Percentiles rank a stretch among this genome's conserved stretches.
These are phyloP conservation scores for Barypeithes pellucidus DNA, from an alignment of 2,888 invertebrate species.

Conservation along the genomic window DNA sequence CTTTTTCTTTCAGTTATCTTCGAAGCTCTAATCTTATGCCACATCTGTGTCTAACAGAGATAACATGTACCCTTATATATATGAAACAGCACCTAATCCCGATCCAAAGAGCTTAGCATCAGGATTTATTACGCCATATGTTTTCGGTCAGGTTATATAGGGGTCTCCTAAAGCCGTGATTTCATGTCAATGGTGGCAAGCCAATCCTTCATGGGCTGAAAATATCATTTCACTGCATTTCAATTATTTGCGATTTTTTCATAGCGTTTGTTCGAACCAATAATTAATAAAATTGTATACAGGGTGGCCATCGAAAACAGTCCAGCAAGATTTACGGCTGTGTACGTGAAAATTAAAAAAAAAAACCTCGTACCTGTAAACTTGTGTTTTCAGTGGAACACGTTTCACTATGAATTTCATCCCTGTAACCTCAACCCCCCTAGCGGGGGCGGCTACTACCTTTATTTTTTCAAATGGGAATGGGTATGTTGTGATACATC, in stretches of 20 bases:
- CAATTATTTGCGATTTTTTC: constrained; percentile 6
- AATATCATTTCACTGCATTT: constrained; percentile 26
- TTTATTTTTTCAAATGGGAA: too few species aligned
- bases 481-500: too few species aligned
- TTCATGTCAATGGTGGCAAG: constrained; percentile 26
- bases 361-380: too few species aligned
- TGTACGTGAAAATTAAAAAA: too few species aligned
- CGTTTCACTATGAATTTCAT: too few species aligned
- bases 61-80: constrained; percentile 24
- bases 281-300: too few species aligned
- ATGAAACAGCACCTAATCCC: constrained; percentile 32
- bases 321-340: too few species aligned
- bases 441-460: too few species aligned
- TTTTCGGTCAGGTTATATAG: constrained; percentile 34
- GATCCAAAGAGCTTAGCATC: constrained; percentile 32
- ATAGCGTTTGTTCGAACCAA: not conserved
- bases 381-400: too few species aligned
- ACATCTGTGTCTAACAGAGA: constrained; percentile 22
- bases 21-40: not conserved
- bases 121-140: constrained; percentile 36
- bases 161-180: constrained; percentile 16
- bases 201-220: constrained; percentile 24
- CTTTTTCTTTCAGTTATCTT: too few species aligned
- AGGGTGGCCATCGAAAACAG: too few species aligned
- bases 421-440: too few species aligned